phyloP scores from a whole-genome alignment of 2,888 invertebrate species.

The Mythimna albipuncta region DNA sequence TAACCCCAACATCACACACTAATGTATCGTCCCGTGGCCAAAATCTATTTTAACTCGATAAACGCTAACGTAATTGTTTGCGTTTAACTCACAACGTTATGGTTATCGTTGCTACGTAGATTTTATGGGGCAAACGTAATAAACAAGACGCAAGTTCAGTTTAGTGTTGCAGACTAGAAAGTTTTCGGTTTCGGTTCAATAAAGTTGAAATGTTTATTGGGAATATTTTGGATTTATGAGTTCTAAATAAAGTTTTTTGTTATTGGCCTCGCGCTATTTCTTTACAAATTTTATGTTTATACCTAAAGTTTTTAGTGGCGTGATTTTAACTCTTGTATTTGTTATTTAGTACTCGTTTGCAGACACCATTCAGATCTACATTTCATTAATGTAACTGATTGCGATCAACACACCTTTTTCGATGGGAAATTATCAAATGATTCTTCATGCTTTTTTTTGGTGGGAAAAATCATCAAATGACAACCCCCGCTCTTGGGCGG shows the following conservation, averaged over 20 bases:
- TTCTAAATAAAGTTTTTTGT: constrained; percentile 37
- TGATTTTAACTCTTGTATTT: constrained; percentile 6
- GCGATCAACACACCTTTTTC: neutral
- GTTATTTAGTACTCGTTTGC: neutral
- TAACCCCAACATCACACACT: constrained; percentile 26
- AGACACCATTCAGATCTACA: neutral
- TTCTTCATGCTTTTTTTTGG: too few species aligned
- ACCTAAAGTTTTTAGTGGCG: constrained; percentile 11
- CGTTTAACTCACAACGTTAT: constrained; percentile 59
- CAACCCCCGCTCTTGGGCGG: too few species aligned
- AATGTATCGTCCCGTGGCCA: constrained; percentile 24
- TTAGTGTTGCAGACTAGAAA: constrained; percentile 53
- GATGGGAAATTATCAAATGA: too few species aligned
- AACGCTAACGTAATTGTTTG: constrained; percentile 60
- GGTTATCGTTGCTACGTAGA: constrained; percentile 54
- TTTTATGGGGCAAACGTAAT: constrained; percentile 59
- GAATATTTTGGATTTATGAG: constrained; percentile 50
- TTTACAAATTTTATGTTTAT: constrained; percentile 30
- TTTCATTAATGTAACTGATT: neutral
- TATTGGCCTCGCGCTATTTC: constrained; percentile 3
- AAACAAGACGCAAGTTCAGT: constrained; percentile 49
- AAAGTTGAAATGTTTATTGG: constrained; percentile 50
- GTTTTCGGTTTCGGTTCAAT: constrained; percentile 56
- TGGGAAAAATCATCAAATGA: too few species aligned
- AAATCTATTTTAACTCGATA: constrained; percentile 57